These are phyloP conservation scores for Aphelenchoides besseyi DNA, from an alignment of 1,140 invertebrate genomes.

Conservation along the genomic window DNA sequence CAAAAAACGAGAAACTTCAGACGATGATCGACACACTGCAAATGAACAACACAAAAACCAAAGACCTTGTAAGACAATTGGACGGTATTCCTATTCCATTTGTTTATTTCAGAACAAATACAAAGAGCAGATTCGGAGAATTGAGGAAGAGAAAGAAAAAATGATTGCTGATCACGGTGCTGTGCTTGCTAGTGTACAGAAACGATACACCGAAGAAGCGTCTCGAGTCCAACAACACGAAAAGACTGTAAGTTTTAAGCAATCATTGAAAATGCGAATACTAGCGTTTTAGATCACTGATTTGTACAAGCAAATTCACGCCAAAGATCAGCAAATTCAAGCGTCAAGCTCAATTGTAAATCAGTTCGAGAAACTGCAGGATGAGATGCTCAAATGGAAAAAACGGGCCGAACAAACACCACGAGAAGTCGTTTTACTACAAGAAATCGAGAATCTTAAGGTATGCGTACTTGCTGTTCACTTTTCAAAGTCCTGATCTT, in stretches of 20 bases:
- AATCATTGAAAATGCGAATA: conserved; percentile 17
- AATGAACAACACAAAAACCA: neutral
- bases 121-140: conserved; percentile 29
- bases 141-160: conserved; percentile 36
- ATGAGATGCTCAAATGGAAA: conserved; percentile 31
- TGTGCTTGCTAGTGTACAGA: conserved; percentile 44
- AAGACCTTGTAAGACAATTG: conserved; percentile 9
- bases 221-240: conserved; percentile 34
- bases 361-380: conserved; percentile 39
- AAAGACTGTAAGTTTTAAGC: conserved; percentile 33
- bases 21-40: conserved; percentile 31
- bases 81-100: conserved; percentile 14
- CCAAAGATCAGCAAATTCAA: conserved; percentile 45
- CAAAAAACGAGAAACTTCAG: conserved; percentile 43
- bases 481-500: conserved; percentile 18
- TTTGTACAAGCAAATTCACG: conserved; percentile 40
- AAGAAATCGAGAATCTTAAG: conserved; percentile 44
- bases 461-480: conserved; percentile 17
- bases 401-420: conserved; percentile 47
- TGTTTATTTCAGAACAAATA: conserved; percentile 22
- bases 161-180: conserved; percentile 42
- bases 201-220: conserved; percentile 42
- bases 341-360: conserved; percentile 19
- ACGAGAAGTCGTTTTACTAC: conserved; percentile 27
- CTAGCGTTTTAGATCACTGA: conserved; percentile 41